These are phyloP conservation scores for Camponotus vicinus DNA, from an alignment of 1,140 invertebrate species.

Conservation along the genomic window DNA sequence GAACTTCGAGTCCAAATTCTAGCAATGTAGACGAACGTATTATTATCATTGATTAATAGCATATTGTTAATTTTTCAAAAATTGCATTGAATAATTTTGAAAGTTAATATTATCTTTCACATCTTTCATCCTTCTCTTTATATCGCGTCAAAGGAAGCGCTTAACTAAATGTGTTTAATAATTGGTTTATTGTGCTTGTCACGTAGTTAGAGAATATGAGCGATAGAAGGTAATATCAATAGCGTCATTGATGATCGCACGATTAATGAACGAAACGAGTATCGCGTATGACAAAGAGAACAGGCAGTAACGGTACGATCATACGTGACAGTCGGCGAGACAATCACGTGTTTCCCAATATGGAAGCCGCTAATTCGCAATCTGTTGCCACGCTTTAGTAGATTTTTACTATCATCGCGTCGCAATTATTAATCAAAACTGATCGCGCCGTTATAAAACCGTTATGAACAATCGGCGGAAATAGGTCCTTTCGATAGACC, in stretches of 20 bases:
- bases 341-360: slow-evolving; percentile 23
- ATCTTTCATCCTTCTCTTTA: background rate
- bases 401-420: slow-evolving; percentile 20
- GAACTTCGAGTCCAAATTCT: background rate
- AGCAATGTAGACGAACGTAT: background rate
- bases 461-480: background rate
- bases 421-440: slow-evolving; percentile 41
- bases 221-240: background rate
- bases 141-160: background rate
- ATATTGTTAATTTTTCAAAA: background rate
- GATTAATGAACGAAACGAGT: slow-evolving; percentile 69
- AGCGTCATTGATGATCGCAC: slow-evolving; percentile 47
- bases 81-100: background rate
- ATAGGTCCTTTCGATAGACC: background rate
- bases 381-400: slow-evolving; percentile 22
- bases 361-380: slow-evolving; percentile 2
- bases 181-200: background rate
- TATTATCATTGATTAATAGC: background rate
- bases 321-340: slow-evolving; percentile 28
- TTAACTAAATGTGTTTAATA: background rate
- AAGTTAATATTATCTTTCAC: background rate
- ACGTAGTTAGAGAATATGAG: background rate
- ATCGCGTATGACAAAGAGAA: slow-evolving; percentile 29
- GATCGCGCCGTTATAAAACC: slow-evolving; percentile 7
- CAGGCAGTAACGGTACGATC: slow-evolving; percentile 47